Conservation (phyloP, 2,113 vertebrate genomes). For the Sigmodon hispidus region DNA sequence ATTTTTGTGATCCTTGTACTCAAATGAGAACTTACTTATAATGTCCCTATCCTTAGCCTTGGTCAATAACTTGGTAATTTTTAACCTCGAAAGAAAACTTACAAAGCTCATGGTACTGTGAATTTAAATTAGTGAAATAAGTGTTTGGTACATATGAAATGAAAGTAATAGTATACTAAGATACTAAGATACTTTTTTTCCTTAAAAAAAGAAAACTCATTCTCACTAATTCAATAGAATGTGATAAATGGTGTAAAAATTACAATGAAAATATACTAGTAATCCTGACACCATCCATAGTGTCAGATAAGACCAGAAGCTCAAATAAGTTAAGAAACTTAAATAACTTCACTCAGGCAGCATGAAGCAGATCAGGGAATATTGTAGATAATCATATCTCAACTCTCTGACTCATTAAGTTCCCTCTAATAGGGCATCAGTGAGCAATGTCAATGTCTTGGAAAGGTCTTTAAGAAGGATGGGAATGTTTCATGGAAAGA, state of each 20-base stretch:
- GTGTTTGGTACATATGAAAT: background rate
- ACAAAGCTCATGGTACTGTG: background rate
- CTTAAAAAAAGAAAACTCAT: background rate
- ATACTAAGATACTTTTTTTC: too few relatives aligned
- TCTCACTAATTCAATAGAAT: background rate
- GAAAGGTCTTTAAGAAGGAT: background rate
- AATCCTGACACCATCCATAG: background rate
- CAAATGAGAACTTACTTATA: background rate
- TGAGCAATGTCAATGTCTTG: background rate
- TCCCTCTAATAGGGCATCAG: background rate
- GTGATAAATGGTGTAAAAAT: background rate
- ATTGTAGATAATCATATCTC: background rate
- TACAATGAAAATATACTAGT: background rate
- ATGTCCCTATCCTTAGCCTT: background rate
- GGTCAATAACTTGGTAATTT: background rate
- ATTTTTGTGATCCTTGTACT: background rate
- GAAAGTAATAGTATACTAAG: background rate
- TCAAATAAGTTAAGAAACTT: background rate
- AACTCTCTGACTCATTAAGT: background rate
- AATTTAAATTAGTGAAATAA: background rate
- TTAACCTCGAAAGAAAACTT: background rate
- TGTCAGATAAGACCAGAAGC: background rate
- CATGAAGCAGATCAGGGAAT: background rate
- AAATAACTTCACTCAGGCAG: background rate
- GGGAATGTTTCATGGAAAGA: background rate